Conservation (phyloP, 1,140 invertebrate species). For the Pseudobourletiella spinata region DNA sequence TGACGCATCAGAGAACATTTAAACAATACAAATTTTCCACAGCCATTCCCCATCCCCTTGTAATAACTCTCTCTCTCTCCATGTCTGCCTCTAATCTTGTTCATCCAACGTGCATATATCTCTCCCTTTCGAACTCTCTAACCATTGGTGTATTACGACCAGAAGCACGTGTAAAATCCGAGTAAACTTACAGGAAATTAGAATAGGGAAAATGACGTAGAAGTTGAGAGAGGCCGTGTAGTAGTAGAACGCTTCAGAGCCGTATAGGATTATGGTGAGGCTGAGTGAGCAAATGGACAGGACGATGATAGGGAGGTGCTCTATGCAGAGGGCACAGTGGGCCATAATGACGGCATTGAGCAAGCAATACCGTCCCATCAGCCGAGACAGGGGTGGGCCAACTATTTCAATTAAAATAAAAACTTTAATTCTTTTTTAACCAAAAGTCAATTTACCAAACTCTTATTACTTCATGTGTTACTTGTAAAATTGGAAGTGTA, state of each 20-base stretch:
- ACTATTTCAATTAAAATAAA: slow-evolving; percentile 11
- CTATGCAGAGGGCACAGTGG: slow-evolving; percentile 33
- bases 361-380: slow-evolving; percentile 31
- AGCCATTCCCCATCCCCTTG: no score
- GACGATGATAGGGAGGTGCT: slow-evolving; percentile 30
- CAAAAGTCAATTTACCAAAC: no score
- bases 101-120: no score
- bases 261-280: slow-evolving; percentile 28
- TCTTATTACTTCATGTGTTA: no score
- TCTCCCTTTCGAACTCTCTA: no score
- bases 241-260: slow-evolving; percentile 35
- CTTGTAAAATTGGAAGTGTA: no score
- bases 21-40: no score
- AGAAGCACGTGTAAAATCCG: not conserved
- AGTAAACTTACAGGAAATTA: slow-evolving; percentile 21
- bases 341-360: slow-evolving; percentile 30
- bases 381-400: slow-evolving; percentile 14
- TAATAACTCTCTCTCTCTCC: no score
- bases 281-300: slow-evolving; percentile 29
- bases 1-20: no score
- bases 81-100: no score
- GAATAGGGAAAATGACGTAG: slow-evolving; percentile 31
- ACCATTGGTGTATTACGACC: no score
- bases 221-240: slow-evolving; percentile 30
- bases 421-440: no score